These are phyloP conservation scores for Acromyrmex heyeri DNA, from an alignment of 1,140 invertebrate genomes.

Conservation along the genomic window DNA sequence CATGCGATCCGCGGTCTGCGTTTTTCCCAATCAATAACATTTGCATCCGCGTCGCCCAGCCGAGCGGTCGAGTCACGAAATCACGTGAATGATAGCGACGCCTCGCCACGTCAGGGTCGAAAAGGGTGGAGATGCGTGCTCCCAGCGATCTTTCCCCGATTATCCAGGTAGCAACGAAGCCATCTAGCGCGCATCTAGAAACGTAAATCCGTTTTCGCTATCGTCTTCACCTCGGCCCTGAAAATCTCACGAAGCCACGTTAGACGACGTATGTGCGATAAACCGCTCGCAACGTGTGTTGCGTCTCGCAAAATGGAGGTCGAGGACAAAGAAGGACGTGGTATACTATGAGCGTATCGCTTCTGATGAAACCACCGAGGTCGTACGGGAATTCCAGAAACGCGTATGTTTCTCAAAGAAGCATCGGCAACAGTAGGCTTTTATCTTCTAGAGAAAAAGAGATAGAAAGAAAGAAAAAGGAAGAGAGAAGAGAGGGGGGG, in stretches of 20 bases:
- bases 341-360: neutral
- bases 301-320: conserved; percentile 63
- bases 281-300: conserved; percentile 45
- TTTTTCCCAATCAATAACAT: conserved; percentile 60
- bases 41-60: conserved; percentile 28
- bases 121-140: conserved; percentile 9
- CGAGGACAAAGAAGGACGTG: conserved; percentile 74
- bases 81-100: conserved; percentile 34
- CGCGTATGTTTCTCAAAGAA: conserved; percentile 41
- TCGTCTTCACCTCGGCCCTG: conserved; percentile 57
- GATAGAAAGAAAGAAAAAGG: neutral
- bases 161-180: conserved; percentile 65
- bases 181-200: conserved; percentile 19
- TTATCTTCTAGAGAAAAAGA: neutral
- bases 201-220: conserved; percentile 68
- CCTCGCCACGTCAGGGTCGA: conserved; percentile 11
- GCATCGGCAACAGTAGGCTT: conserved; percentile 15
- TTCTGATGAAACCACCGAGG: conserved; percentile 31
- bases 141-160: conserved; percentile 65
- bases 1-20: neutral
- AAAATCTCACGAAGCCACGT: conserved; percentile 54
- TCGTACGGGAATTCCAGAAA: conserved; percentile 68
- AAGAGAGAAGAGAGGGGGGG: neutral
- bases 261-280: conserved; percentile 54
- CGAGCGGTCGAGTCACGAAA: conserved; percentile 7